Conservation (phyloP, 1,140 invertebrate species). For the Rhopalosiphum maidis region DNA sequence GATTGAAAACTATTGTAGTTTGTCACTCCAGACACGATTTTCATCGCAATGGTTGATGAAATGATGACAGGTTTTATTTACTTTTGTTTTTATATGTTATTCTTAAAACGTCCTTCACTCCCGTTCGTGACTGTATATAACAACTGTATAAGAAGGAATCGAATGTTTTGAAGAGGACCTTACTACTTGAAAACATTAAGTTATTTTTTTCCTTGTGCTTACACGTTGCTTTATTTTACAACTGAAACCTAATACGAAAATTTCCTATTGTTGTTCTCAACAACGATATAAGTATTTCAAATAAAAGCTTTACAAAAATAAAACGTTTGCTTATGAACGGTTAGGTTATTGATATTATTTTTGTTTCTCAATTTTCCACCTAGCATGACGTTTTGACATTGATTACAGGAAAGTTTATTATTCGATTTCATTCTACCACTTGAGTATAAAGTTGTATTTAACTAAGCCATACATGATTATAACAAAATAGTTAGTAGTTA, state of each 20-base stretch:
- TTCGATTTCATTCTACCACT: not conserved
- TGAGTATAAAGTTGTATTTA: not conserved
- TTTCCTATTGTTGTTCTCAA: not conserved
- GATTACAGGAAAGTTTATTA: not conserved
- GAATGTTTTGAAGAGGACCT: not conserved
- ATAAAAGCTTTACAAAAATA: not conserved
- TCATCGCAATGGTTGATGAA: not conserved
- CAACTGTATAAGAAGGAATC: not conserved
- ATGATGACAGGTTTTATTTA: not conserved
- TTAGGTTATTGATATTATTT: not conserved
- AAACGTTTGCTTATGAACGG: not conserved
- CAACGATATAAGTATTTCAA: not conserved
- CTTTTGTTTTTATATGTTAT: not conserved
- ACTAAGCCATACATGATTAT: not conserved
- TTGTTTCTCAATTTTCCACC: not conserved
- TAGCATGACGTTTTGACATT: not conserved
- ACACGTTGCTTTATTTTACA: not conserved
- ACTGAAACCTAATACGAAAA: not conserved
- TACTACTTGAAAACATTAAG: not conserved
- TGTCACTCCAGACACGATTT: not conserved
- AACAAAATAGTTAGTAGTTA: not conserved
- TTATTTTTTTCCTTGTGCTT: not conserved
- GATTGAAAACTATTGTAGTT: not conserved
- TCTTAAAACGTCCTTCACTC: not conserved
- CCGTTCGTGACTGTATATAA: not conserved